Evolutionary conservation across 1,140 invertebrate species (phyloP).

Genomic region (Heliconius eleuchia): DNA sequence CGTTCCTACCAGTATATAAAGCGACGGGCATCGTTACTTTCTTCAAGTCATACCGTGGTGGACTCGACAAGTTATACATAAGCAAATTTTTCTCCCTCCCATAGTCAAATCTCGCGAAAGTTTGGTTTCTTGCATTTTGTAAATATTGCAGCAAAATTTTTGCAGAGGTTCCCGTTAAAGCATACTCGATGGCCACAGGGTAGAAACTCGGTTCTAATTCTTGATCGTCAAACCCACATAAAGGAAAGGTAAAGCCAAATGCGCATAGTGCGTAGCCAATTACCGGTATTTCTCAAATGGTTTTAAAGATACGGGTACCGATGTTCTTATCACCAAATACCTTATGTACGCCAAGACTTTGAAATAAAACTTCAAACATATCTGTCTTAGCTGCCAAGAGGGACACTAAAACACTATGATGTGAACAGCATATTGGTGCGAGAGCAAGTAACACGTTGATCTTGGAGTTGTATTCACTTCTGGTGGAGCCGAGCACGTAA

Average conservation of each 20-base stretch:
- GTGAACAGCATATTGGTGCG: constrained; percentile 3
- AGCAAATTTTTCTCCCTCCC: constrained; percentile 73
- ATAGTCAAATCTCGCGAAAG: constrained; percentile 69
- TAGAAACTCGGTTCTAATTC: constrained; percentile 39
- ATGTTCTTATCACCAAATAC: neutral
- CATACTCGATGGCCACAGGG: constrained; percentile 23
- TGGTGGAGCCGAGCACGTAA: constrained; percentile 66
- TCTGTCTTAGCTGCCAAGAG: neutral
- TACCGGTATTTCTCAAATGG: neutral
- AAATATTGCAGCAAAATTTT: constrained; percentile 52
- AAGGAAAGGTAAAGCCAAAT: constrained; percentile 12
- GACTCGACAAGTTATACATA: constrained; percentile 72
- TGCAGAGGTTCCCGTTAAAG: constrained; percentile 70
- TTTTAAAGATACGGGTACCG: neutral
- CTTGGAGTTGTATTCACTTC: constrained; percentile 26
- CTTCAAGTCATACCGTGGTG: constrained; percentile 81
- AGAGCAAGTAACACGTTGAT: constrained; percentile 25
- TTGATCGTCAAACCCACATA: constrained; percentile 35
- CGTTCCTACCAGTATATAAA: constrained; percentile 82
- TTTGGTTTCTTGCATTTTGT: constrained; percentile 59
- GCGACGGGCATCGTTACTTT: constrained; percentile 81
- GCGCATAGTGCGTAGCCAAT: neutral
- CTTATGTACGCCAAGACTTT: neutral
- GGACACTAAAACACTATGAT: neutral
- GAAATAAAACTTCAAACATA: neutral